Conservation (phyloP, 1,140 invertebrate species). For the Dendroctonus ponderosae region DNA sequence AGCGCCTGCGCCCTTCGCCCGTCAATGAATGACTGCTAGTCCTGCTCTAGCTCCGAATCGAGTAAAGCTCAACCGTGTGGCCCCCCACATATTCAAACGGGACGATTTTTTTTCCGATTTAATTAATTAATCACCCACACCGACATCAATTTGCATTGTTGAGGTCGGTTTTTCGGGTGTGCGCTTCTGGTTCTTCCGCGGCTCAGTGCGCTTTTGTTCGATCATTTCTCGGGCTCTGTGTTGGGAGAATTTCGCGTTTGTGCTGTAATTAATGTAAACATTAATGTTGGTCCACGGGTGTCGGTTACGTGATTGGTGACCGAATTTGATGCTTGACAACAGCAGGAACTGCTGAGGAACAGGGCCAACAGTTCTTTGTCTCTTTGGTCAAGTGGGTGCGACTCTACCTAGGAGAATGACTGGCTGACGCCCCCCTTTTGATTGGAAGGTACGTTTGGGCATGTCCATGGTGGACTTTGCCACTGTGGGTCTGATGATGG, state of each 20-base stretch:
- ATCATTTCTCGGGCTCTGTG: not conserved
- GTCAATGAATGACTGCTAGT: constrained; percentile 27
- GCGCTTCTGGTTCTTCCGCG: not conserved
- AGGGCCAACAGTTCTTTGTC: no score
- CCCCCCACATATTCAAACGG: constrained; percentile 14
- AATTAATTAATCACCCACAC: constrained; percentile 5
- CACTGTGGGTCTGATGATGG: no score
- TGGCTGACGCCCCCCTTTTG: no score
- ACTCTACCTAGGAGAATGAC: no score
- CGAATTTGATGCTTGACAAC: no score
- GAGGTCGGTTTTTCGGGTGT: constrained; percentile 6
- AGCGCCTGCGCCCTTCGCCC: constrained; percentile 14
- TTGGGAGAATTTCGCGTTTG: not conserved
- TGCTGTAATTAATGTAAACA: constrained; percentile 8
- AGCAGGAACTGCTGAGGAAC: no score
- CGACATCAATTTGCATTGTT: constrained; percentile 8
- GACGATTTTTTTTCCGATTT: constrained; percentile 11
- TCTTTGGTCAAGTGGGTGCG: no score
- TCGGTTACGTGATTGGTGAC: no score
- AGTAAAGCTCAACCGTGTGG: constrained; percentile 19
- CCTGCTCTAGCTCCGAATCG: constrained; percentile 25
- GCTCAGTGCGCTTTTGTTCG: constrained; percentile 2
- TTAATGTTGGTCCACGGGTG: not conserved
- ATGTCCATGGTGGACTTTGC: no score
- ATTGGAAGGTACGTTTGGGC: no score